phyloP scores from a whole-genome alignment of 1,140 invertebrate genomes.

The Pararge aegeria region DNA sequence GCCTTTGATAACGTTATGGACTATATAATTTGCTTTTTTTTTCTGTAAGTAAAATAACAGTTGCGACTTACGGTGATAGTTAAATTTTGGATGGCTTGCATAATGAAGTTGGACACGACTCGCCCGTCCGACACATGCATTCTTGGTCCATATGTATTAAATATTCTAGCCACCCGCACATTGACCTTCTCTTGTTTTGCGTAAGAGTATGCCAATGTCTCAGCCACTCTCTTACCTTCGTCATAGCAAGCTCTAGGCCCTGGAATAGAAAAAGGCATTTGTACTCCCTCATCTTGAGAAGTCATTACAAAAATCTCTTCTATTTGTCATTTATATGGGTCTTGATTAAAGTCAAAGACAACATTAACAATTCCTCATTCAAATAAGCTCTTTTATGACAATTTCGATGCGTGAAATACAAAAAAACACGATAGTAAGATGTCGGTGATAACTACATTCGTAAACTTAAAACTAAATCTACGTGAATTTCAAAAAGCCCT shows the following conservation, averaged over 20 bases:
- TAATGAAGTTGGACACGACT: conserved; percentile 99
- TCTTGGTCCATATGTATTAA: conserved; percentile 99
- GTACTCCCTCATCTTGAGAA: neutral
- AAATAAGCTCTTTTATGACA: too few relatives aligned
- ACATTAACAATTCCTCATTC: too few relatives aligned
- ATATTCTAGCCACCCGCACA: conserved; percentile 97
- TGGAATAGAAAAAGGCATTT: conserved; percentile 48
- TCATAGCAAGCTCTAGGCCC: conserved; percentile 98
- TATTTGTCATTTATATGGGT: too few relatives aligned
- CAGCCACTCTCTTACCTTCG: conserved; percentile 98
- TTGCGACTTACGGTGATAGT: conserved; percentile 91
- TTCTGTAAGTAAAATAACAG: neutral
- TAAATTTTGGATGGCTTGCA: conserved; percentile 97
- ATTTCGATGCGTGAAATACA: too few relatives aligned
- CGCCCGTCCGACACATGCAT: conserved; percentile 99
- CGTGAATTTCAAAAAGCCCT: too few relatives aligned
- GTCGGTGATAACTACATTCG: too few relatives aligned
- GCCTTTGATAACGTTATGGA: too few relatives aligned
- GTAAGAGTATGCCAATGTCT: conserved; percentile 98
- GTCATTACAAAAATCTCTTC: too few relatives aligned
- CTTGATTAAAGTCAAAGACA: too few relatives aligned
- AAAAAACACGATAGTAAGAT: too few relatives aligned
- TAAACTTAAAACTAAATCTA: too few relatives aligned
- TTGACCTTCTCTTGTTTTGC: conserved; percentile 97
- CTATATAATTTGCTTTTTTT: too few relatives aligned